phyloP scores from a whole-genome alignment of 1,140 invertebrate genomes.

The Oreohelix idahoensis region DNA sequence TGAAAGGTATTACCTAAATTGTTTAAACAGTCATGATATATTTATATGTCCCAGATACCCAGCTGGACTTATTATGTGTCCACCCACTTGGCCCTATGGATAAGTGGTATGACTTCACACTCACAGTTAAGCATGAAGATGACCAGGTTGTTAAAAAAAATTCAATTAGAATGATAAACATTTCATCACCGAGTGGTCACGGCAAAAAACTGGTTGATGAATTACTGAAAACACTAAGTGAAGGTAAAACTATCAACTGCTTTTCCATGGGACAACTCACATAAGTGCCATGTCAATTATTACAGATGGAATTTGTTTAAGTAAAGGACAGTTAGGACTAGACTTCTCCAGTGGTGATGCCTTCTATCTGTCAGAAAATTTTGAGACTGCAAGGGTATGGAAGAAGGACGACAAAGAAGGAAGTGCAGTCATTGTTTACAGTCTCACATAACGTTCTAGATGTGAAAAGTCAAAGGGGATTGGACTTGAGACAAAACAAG shows the following conservation, averaged over 20 bases:
- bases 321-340: neutral
- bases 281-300: neutral
- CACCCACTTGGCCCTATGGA: too few relatives aligned
- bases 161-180: too few relatives aligned
- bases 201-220: too few relatives aligned
- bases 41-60: too few relatives aligned
- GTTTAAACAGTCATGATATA: too few relatives aligned
- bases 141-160: too few relatives aligned
- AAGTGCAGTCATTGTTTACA: neutral
- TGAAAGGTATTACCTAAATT: too few relatives aligned
- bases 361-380: neutral
- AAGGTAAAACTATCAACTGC: neutral
- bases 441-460: neutral
- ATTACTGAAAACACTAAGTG: neutral
- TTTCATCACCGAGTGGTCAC: too few relatives aligned
- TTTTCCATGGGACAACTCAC: neutral
- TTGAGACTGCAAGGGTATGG: neutral
- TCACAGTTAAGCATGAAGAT: too few relatives aligned
- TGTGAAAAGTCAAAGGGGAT: neutral
- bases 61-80: too few relatives aligned
- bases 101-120: too few relatives aligned
- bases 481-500: neutral
- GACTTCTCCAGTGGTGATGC: slow-evolving; percentile 6
- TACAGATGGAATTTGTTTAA: neutral
- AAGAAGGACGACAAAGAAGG: neutral